Conservation (phyloP, 1,140 invertebrate species). For the Psilanteris sp. region DNA sequence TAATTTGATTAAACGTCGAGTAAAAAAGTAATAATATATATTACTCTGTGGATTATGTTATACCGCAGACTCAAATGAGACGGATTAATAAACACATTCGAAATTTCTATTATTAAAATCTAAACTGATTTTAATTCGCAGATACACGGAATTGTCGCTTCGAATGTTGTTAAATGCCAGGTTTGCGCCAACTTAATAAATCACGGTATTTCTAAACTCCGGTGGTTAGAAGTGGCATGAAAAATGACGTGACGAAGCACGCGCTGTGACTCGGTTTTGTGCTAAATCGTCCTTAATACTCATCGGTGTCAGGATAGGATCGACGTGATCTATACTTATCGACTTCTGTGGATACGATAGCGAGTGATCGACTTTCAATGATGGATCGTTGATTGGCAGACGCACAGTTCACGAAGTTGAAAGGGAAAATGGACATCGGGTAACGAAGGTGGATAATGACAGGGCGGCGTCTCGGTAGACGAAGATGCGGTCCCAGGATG, state of each 20-base stretch:
- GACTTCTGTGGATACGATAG: slow-evolving; percentile 68
- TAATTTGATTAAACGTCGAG: too few species aligned
- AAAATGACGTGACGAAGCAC: slow-evolving; percentile 67
- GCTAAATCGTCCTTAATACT: slow-evolving; percentile 67
- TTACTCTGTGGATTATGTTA: too few species aligned
- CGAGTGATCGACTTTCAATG: slow-evolving; percentile 69
- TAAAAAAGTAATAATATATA: too few species aligned
- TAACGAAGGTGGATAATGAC: slow-evolving; percentile 79
- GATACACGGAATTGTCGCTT: slow-evolving; percentile 1
- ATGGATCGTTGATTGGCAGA: slow-evolving; percentile 79
- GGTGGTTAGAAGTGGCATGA: slow-evolving; percentile 55
- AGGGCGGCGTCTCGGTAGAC: slow-evolving; percentile 72
- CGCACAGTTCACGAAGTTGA: slow-evolving; percentile 69
- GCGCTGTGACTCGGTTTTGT: slow-evolving; percentile 60
- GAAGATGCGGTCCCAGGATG: slow-evolving; percentile 42
- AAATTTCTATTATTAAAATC: background rate
- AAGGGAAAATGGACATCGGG: slow-evolving; percentile 75
- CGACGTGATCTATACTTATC: slow-evolving; percentile 75
- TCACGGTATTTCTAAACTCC: slow-evolving; percentile 30
- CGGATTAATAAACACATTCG: background rate
- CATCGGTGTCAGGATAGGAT: slow-evolving; percentile 62
- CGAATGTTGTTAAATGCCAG: background rate
- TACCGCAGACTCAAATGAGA: too few species aligned
- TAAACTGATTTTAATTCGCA: background rate
- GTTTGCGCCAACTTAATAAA: slow-evolving; percentile 33